Evolutionary conservation across 1,140 invertebrate species (phyloP).

Genomic region (Drosophila sturtevanti): DNA sequence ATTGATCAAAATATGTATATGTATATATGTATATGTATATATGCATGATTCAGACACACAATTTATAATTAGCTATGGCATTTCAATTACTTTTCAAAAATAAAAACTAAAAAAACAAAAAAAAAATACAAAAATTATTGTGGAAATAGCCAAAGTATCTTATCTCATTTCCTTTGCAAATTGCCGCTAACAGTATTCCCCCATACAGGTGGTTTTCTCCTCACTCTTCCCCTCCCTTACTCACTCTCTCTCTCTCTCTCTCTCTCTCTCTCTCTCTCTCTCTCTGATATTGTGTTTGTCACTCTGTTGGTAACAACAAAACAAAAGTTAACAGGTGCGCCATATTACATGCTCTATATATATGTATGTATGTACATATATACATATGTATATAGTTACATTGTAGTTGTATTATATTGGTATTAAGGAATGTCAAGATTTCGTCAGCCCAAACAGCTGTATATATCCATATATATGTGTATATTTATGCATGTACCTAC

Average conservation of each 20-base stretch:
- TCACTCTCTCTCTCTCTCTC: neutral
- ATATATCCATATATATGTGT: no score
- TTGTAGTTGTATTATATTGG: conserved; percentile 8
- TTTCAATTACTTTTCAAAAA: conserved; percentile 63
- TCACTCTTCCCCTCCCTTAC: no score
- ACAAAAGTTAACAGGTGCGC: conserved; percentile 1
- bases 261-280: neutral
- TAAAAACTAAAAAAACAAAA: conserved; percentile 21
- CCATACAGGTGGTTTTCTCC: no score
- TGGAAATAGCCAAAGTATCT: conserved; percentile 57
- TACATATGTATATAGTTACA: neutral
- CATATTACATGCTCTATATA: conserved; percentile 10
- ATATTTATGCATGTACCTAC: no score
- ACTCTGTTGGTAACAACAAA: neutral
- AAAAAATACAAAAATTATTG: conserved; percentile 20
- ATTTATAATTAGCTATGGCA: conserved; percentile 64
- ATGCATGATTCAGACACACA: conserved; percentile 30
- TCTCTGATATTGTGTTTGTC: neutral
- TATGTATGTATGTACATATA: no score
- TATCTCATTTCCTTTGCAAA: conserved; percentile 70
- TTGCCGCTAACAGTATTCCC: conserved; percentile 27
- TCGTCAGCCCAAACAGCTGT: conserved; percentile 36
- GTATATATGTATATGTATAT: no score
- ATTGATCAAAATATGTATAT: no score
- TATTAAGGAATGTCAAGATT: conserved; percentile 5